Evolutionary conservation across 1,140 invertebrate species (phyloP).

Genomic region (Euura lappo): DNA sequence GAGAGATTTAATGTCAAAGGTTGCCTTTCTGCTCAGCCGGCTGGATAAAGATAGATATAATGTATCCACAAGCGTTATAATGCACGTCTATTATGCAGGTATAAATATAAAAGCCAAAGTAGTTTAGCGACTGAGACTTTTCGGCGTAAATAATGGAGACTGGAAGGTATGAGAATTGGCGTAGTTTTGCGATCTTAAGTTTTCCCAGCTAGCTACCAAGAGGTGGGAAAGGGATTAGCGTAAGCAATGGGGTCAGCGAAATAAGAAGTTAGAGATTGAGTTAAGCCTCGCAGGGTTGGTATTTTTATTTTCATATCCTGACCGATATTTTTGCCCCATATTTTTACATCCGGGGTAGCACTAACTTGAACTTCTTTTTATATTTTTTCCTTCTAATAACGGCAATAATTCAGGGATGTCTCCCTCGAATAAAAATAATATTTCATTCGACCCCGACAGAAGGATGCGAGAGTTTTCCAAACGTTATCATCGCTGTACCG

Average conservation of each 20-base stretch:
- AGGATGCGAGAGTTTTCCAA: constrained; percentile 1
- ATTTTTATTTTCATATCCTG: too few relatives aligned
- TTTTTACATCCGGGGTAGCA: too few relatives aligned
- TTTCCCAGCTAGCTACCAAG: too few relatives aligned
- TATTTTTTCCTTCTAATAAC: too few relatives aligned
- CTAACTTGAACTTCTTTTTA: too few relatives aligned
- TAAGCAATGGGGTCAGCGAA: background rate
- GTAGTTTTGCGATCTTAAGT: background rate
- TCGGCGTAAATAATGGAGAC: background rate
- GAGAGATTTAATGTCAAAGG: background rate
- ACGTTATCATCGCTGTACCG: background rate
- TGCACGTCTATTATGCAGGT: background rate
- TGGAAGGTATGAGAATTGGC: background rate
- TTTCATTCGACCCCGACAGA: background rate
- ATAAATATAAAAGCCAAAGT: background rate
- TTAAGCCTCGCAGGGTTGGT: background rate
- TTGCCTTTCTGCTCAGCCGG: background rate
- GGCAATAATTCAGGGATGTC: background rate
- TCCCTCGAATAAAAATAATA: background rate
- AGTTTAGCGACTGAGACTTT: background rate
- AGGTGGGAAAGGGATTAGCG: background rate
- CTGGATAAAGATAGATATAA: background rate
- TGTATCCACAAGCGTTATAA: background rate
- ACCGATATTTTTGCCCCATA: too few relatives aligned
- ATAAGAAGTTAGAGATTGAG: background rate